A percentile compares a stretch with the other conserved stretches of the same genome.
phyloP scores from a whole-genome alignment of 2,797 vertebrate genomes.

The Bovichtus diacanthus region DNA sequence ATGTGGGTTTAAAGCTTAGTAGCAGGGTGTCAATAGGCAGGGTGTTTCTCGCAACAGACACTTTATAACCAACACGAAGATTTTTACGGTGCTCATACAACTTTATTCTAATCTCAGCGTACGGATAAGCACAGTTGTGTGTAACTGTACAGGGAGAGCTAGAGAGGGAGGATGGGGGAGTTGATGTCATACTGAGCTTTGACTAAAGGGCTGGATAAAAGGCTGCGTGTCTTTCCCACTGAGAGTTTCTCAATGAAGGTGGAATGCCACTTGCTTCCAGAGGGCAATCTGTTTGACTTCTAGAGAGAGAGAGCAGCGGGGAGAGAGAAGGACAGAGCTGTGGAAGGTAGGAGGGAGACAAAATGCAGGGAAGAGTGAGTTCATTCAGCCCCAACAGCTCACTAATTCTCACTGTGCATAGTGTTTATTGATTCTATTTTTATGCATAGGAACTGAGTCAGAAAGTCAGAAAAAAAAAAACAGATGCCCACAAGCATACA shows the following conservation, averaged over 20 bases:
- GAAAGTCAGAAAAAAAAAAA: conserved; percentile 12
- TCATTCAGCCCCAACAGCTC: conserved; percentile 39
- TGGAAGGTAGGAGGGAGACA: conserved; percentile 25
- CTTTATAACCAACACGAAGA: conserved; percentile 34
- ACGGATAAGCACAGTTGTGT: conserved; percentile 47
- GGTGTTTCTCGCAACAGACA: conserved; percentile 50
- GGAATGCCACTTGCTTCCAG: conserved; percentile 69
- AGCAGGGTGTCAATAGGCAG: conserved; percentile 49
- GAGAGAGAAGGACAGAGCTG: conserved; percentile 41
- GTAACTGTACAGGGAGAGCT: conserved; percentile 9
- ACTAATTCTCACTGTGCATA: conserved; percentile 39
- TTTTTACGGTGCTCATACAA: conserved; percentile 9
- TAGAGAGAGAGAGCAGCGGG: conserved; percentile 23
- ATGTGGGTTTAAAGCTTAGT: conserved; percentile 45
- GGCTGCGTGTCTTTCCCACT: conserved; percentile 57
- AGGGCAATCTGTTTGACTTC: conserved; percentile 61
- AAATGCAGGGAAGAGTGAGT: conserved; percentile 48
- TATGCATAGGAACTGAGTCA: conserved; percentile 7
- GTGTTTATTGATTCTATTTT: conserved; percentile 39
- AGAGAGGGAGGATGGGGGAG: conserved; percentile 23
- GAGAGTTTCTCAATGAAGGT: conserved; percentile 72
- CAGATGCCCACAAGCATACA: conserved; percentile 3
- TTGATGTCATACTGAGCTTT: conserved; percentile 53
- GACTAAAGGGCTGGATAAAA: conserved; percentile 63
- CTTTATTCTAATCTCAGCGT: conserved; percentile 33